Percentiles rank a stretch among this genome's conserved stretches.
Conservation (phyloP, 2,888 invertebrate genomes). For the Xylota segnis region DNA sequence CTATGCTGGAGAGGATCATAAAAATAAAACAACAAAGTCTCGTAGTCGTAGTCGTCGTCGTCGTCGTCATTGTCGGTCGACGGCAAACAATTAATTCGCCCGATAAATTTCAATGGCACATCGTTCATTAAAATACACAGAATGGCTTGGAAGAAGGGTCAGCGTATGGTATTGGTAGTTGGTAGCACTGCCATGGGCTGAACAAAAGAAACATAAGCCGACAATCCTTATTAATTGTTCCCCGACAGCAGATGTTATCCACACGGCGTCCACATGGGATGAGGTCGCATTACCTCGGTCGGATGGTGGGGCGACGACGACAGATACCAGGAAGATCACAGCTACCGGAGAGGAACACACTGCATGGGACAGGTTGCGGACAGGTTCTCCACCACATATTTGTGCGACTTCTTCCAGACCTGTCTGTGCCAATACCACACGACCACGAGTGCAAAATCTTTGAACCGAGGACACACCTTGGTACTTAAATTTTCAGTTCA, state of each 20-base stretch:
- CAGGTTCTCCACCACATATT: slow-evolving; percentile 59
- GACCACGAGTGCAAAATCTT: slow-evolving; percentile 57
- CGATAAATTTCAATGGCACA: slow-evolving; percentile 76
- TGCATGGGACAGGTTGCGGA: slow-evolving; percentile 63
- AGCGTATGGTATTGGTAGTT: not conserved
- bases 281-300: slow-evolving; percentile 62
- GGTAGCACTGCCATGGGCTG: slow-evolving; percentile 20
- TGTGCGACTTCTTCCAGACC: slow-evolving; percentile 30
- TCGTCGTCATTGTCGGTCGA: slow-evolving; percentile 60
- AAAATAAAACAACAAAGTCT: slow-evolving; percentile 56
- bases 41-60: not conserved
- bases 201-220: slow-evolving; percentile 52
- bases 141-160: slow-evolving; percentile 35
- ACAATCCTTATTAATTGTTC: slow-evolving; percentile 68
- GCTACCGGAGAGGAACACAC: not conserved
- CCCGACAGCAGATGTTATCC: slow-evolving; percentile 65
- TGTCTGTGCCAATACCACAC: slow-evolving; percentile 49
- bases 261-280: slow-evolving; percentile 65
- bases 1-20: slow-evolving; percentile 40
- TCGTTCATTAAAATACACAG: slow-evolving; percentile 68
- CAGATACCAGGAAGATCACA: slow-evolving; percentile 26
- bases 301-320: slow-evolving; percentile 20
- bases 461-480: slow-evolving; percentile 62
- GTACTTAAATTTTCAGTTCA: slow-evolving; percentile 50
- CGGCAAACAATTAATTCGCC: slow-evolving; percentile 72